Conservation (phyloP, 2,797 vertebrate species). For the Chrosomus eos region DNA sequence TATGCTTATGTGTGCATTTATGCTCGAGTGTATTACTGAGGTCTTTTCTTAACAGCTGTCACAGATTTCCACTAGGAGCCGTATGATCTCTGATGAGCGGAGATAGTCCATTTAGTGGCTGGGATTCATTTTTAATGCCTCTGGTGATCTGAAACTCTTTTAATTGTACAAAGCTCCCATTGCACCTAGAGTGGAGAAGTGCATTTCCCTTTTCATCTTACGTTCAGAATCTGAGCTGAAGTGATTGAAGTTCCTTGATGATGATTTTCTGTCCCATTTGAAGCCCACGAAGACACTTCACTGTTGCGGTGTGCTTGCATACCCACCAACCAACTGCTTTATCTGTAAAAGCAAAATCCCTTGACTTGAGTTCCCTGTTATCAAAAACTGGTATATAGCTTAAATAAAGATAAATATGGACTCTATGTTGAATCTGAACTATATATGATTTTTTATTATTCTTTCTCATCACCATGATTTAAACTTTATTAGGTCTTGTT, state of each 20-base stretch:
- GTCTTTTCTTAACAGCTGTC: constrained; percentile 68
- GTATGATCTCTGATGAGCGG: constrained; percentile 54
- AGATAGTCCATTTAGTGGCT: constrained; percentile 54
- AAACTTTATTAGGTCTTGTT: too few species aligned
- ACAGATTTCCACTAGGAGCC: constrained; percentile 54
- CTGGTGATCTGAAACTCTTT: constrained; percentile 62
- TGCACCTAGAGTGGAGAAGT: constrained; percentile 57
- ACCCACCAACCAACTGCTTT: not conserved
- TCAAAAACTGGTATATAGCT: not conserved
- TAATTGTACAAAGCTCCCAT: constrained; percentile 67
- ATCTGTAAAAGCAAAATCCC: not conserved
- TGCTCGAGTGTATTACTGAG: constrained; percentile 10
- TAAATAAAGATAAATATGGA: not conserved
- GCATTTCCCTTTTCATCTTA: constrained; percentile 42
- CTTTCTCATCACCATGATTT: too few species aligned
- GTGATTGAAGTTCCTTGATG: constrained; percentile 14
- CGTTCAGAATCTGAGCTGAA: constrained; percentile 30
- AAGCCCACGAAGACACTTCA: constrained; percentile 19
- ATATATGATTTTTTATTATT: not conserved
- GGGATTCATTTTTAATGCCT: constrained; percentile 70
- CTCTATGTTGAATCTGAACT: not conserved
- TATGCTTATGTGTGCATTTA: constrained; percentile 12
- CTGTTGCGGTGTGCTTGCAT: not conserved
- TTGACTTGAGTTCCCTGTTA: not conserved
- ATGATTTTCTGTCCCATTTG: constrained; percentile 6